Evolutionary conservation across 2,797 vertebrate species (phyloP).

Genomic region (Micromesistius poutassou): DNA sequence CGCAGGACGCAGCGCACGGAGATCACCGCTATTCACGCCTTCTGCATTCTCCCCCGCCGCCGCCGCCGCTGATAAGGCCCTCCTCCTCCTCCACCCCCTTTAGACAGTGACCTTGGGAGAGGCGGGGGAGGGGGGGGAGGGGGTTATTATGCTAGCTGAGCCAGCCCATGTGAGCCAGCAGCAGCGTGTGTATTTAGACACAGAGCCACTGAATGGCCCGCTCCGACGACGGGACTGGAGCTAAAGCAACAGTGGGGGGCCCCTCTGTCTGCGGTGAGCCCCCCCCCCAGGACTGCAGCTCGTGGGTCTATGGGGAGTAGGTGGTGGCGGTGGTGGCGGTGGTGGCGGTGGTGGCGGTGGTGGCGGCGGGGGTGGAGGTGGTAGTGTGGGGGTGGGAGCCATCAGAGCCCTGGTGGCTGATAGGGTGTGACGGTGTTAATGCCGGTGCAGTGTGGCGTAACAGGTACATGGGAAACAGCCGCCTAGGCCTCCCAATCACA

Average conservation of each 20-base stretch:
- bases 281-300: conserved; percentile 49
- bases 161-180: conserved; percentile 11
- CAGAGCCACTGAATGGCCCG: conserved; percentile 33
- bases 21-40: not conserved
- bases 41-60: not conserved
- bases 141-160: conserved; percentile 49
- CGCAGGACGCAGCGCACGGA: not conserved
- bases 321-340: too few species aligned
- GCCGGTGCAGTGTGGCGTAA: conserved; percentile 65
- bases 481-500: conserved; percentile 49
- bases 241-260: conserved; percentile 63
- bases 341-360: not conserved
- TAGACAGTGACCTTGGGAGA: not conserved
- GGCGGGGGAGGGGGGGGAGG: not conserved
- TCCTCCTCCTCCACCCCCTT: not conserved
- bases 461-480: conserved; percentile 57
- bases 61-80: not conserved
- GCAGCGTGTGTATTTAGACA: conserved; percentile 21
- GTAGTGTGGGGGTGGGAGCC: conserved; percentile 38
- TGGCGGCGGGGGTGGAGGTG: not conserved
- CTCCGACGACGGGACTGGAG: conserved; percentile 34
- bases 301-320: conserved; percentile 26
- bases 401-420: conserved; percentile 56
- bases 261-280: conserved; percentile 39
- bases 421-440: conserved; percentile 74